Base-by-base conservation (phyloP, 2,888 invertebrate species). In the Heteromyza rotundicornis region DNA sequence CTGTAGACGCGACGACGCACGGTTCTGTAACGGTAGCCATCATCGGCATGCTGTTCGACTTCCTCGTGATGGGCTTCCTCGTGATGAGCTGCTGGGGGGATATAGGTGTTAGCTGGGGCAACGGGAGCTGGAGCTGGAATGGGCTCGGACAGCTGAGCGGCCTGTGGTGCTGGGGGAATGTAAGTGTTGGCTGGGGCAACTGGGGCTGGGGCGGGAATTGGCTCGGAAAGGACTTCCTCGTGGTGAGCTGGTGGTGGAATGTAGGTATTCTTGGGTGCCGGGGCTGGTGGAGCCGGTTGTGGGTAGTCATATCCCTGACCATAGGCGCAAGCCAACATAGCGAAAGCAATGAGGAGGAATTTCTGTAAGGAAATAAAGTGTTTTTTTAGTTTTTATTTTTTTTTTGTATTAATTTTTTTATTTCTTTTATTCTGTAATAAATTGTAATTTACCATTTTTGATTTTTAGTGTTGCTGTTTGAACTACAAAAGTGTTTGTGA, bases 311-410 rank as follows among this genome's bases (percentile, higher is more conserved):
- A 68, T 19, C 68, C 65, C 56, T 63, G 52, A 53, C 65, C 60
- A 8, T 65, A 63, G 50, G 69, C 71, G 40, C 68, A 68, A 35
- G 72, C 75, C 71, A 78, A 54, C 20, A 79, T 52, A 57, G 77
- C 71, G 47, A 73, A 57, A 69, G 75, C 77, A 63, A 78, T 64
- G 67, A 75, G 64, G 36, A 77, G 66, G 63, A 77, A 64, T 72
- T 77, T 77, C 79, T 77, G 60, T 23, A 69, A 65, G 7, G 1
- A n/a, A 23, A 19, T 40, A 22, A 22, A 56, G n/a, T n/a, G n/a
- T n/a, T n/a, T n/a, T n/a, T n/a, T n/a, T n/a, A n/a, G n/a, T n/a
- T n/a, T n/a, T n/a, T n/a, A n/a, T n/a, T n/a, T n/a, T n/a, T n/a
- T n/a, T n/a, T n/a, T n/a, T n/a, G n/a, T n/a, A n/a, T n/a, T n/a